Evolutionary conservation across 2,113 vertebrate genomes (phyloP), one percentile per base, ranked within the genome.

Genomic region (Crocuta crocuta): DNA sequence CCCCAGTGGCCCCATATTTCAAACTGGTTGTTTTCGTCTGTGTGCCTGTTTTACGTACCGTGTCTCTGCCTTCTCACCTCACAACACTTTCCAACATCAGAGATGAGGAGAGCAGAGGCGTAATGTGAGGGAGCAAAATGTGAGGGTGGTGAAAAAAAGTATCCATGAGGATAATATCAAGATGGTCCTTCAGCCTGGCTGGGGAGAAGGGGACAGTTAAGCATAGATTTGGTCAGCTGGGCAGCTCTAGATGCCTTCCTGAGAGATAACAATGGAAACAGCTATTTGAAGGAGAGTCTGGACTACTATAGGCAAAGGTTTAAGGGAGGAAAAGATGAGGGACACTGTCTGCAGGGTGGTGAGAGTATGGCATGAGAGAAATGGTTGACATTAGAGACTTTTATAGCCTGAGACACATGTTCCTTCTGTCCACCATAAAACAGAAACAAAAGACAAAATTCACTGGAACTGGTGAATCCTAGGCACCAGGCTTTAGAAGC

Each of bases 321-420:
- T 13, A 53, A 53, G 26, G 23, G 5, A 63, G 19, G 21, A 15
- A 12, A 53, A 65, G 10, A 33, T n/a, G 31, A 84, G 21, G 21
- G 1, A 21, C 3, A 4, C 0, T 26, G 31, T 71, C 43, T 35
- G n/a, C 19, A 9, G 9, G 10, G 23, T 48, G 5, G 39, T 17
- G 45, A 66, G 3, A 33, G 58, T 13, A 48, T 21, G 1, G n/a
- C 33, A 50, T 33, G 15, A 39, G 23, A 26, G 5, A 74, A 48
- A 45, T 26, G 15, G 23, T 24, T 15, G 66, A 86, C 16, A 73
- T 53, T 31, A 80, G 10, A 35, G 23, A 17, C 10, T 45, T 24
- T n/a, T 80, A n/a, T 48, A 43, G 71, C 35, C 82, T 43, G 82
- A 85, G 28, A 61, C 28, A 33, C n/a, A 33, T 11, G 35, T 21